Percentiles rank a stretch among this genome's conserved stretches.
Evolutionary conservation across 2,113 vertebrate species (phyloP).

Genomic region (Cynocephalus volans): DNA sequence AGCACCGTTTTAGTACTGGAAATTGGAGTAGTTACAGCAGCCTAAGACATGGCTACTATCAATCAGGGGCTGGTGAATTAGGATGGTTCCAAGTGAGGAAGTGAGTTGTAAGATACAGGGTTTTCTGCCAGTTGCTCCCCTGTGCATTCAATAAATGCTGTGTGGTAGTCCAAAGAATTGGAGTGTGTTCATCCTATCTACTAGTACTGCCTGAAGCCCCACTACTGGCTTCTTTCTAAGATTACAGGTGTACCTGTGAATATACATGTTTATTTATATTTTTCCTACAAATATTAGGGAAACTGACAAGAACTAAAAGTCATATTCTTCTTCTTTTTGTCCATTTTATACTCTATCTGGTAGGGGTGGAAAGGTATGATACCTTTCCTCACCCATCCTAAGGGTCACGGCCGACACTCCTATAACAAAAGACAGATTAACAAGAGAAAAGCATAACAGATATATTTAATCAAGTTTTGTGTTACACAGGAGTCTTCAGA

Average conservation of each 20-base stretch:
- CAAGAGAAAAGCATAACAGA: not conserved
- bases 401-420: not conserved
- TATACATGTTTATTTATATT: not conserved
- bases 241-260: not conserved
- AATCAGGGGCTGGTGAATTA: not conserved
- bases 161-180: not conserved
- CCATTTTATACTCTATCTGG: not conserved
- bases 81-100: not conserved
- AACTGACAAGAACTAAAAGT: not conserved
- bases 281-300: not conserved
- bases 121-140: not conserved
- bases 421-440: not conserved
- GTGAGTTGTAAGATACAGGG: not conserved
- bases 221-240: not conserved
- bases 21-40: not conserved
- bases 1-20: not conserved
- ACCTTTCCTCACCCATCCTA: not conserved
- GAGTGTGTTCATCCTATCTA: not conserved
- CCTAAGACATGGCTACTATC: not conserved
- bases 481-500: not conserved
- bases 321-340: not conserved
- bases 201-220: not conserved
- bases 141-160: not conserved
- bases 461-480: not conserved
- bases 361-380: not conserved